These are phyloP conservation scores for Planococcus citri DNA, from an alignment of 1,140 invertebrate species.

Conservation along the genomic window DNA sequence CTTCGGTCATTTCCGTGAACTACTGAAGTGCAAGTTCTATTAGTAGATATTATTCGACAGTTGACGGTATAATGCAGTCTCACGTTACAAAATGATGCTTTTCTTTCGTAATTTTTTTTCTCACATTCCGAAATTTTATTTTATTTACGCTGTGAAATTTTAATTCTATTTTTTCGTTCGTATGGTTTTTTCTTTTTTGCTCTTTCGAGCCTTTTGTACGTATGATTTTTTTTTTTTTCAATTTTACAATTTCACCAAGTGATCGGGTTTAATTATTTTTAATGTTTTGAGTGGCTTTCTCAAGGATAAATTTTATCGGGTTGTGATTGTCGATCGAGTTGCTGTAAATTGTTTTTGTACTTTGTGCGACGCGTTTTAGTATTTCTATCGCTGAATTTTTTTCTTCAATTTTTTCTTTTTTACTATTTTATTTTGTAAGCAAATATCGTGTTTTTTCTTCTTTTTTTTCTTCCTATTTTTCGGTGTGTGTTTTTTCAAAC, in stretches of 20 bases:
- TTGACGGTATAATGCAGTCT: conserved; percentile 19
- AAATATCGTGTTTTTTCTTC: no score
- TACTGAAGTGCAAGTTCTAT: conserved; percentile 20
- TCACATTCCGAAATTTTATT: neutral
- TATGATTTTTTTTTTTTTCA: neutral
- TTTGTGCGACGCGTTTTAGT: neutral
- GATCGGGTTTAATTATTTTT: no score
- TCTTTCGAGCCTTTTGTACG: neutral
- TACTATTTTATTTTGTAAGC: neutral
- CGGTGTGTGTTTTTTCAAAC: neutral
- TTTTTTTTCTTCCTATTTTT: neutral
- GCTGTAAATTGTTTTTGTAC: no score
- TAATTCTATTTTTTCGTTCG: no score
- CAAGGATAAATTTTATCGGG: no score
- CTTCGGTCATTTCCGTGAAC: conserved; percentile 19
- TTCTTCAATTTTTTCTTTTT: no score
- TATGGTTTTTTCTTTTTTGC: neutral
- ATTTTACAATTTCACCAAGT: no score
- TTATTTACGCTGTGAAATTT: neutral
- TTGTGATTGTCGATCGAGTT: no score
- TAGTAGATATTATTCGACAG: conserved; percentile 19
- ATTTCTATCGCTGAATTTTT: neutral
- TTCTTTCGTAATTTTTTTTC: neutral
- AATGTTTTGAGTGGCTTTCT: no score
- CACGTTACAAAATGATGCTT: conserved; percentile 13